Percentiles rank a stretch among this genome's conserved stretches.
Conservation (phyloP, 53 echinoderm and acorn worm species). For the Paracentrotus lividus region DNA sequence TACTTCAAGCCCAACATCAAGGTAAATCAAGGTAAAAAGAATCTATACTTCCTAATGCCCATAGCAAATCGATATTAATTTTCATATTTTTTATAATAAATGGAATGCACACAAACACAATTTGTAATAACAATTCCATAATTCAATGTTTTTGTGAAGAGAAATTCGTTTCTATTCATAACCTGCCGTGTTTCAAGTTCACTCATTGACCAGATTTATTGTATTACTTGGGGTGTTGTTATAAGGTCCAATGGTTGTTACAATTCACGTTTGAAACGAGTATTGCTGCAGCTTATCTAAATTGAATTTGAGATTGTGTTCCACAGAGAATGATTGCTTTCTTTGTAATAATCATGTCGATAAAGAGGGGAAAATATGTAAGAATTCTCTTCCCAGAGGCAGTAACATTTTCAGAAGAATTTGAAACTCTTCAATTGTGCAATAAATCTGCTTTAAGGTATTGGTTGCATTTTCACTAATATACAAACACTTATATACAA, state of each 20-base stretch:
- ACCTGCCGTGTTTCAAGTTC: neutral
- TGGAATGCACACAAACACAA: neutral
- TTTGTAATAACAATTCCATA: neutral
- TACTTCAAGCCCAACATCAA: no score
- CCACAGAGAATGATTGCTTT: neutral
- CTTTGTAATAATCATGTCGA: neutral
- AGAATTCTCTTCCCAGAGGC: neutral
- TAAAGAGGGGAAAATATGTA: neutral
- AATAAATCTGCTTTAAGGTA: neutral
- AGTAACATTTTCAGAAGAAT: neutral
- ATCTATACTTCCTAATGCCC: no score
- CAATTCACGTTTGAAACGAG: neutral
- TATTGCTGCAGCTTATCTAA: neutral
- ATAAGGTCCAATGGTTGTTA: neutral
- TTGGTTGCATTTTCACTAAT: neutral
- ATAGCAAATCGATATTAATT: neutral
- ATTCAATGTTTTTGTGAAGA: neutral
- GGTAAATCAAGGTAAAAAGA: no score
- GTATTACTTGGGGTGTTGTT: neutral
- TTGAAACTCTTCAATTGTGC: no score
- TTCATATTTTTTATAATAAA: neutral
- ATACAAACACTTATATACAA: neutral
- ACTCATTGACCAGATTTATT: neutral
- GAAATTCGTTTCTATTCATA: neutral
- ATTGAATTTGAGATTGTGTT: slow-evolving; percentile 46